A percentile compares a stretch with the other conserved stretches of the same genome.
These are phyloP conservation scores for Xiphorhynchus elegans DNA, from an alignment of 2,113 vertebrate genomes.

Conservation along the genomic window DNA sequence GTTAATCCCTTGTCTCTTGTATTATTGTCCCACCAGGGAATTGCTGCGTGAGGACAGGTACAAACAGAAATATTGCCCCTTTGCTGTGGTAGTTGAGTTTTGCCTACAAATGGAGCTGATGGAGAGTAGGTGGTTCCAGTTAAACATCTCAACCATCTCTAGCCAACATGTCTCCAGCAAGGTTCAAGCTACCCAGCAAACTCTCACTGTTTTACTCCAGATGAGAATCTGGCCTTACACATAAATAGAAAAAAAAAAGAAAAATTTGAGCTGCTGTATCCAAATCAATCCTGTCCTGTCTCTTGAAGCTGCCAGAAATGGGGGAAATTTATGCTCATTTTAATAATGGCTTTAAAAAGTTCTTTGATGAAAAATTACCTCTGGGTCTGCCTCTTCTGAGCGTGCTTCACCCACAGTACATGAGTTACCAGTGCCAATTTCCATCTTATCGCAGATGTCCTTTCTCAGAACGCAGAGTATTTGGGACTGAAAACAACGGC, in stretches of 20 bases:
- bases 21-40: neutral
- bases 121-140: neutral
- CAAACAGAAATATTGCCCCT: neutral
- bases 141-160: neutral
- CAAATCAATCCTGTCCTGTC: neutral
- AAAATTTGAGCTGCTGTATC: neutral
- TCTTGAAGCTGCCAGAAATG: neutral
- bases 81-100: neutral
- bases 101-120: neutral
- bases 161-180: neutral
- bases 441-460: slow-evolving; percentile 65
- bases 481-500: slow-evolving; percentile 69
- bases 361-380: slow-evolving; percentile 46
- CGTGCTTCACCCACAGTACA: slow-evolving; percentile 18
- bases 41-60: neutral
- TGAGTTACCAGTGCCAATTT: slow-evolving; percentile 20
- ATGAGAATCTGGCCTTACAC: neutral
- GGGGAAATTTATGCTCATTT: slow-evolving; percentile 26
- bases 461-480: slow-evolving; percentile 56
- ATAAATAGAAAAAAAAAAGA: neutral
- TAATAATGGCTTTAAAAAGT: slow-evolving; percentile 43
- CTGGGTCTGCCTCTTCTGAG: slow-evolving; percentile 11
- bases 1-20: neutral
- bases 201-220: neutral
- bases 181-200: neutral